Evolutionary conservation across 2,113 vertebrate species (phyloP).

Genomic region (Bucco capensis): DNA sequence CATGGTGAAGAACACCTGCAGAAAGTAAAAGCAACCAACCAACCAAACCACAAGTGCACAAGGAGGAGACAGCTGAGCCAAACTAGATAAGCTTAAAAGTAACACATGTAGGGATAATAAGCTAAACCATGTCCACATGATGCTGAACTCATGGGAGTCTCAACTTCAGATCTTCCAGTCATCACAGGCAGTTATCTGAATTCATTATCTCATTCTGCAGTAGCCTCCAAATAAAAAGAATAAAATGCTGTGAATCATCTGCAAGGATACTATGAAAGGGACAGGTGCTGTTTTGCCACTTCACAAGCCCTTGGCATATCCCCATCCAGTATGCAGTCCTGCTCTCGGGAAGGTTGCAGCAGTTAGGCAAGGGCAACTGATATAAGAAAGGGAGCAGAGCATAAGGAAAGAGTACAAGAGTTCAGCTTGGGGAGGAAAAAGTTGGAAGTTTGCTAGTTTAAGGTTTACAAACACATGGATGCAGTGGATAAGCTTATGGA

Average conservation of each 20-base stretch:
- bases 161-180: not conserved
- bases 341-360: rapidly evolving
- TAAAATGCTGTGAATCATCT: not conserved
- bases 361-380: not conserved
- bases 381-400: not conserved
- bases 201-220: not conserved
- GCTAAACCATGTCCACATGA: not conserved
- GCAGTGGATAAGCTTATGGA: not conserved
- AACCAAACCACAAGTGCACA: not conserved
- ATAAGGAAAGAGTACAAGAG: not conserved
- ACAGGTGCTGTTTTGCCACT: not conserved
- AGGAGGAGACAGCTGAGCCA: not conserved
- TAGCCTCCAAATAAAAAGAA: not conserved
- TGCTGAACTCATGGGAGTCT: not conserved
- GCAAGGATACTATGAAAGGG: not conserved
- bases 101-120: not conserved
- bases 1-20: not conserved
- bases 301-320: not conserved
- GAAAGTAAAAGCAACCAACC: not conserved
- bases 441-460: not conserved
- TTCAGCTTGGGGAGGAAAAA: not conserved
- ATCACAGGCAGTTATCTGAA: not conserved
- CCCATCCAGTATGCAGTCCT: not conserved
- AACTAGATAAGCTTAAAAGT: not conserved
- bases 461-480: not conserved